phyloP scores from a whole-genome alignment of 2,797 vertebrate genomes.

The Paedocypris micromegethes region DNA sequence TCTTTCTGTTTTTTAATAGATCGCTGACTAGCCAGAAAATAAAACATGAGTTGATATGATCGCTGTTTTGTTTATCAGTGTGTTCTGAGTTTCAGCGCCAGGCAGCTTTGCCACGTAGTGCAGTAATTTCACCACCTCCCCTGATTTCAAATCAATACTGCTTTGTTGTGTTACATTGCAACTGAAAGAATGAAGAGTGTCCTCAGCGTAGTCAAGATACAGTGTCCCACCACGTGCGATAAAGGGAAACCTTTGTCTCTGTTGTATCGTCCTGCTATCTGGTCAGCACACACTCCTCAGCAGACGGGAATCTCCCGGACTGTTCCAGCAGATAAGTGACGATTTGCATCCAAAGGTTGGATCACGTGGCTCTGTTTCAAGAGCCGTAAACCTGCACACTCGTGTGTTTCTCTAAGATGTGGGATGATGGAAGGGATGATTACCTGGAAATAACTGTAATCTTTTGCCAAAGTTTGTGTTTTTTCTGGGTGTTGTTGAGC shows the following conservation, averaged over 20 bases:
- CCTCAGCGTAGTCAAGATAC: slow-evolving; percentile 3
- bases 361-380: slow-evolving; percentile 1
- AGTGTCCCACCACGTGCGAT: slow-evolving; percentile 5
- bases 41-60: too few species aligned
- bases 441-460: slow-evolving; percentile 50
- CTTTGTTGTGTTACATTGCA: too few species aligned
- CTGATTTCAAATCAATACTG: too few species aligned
- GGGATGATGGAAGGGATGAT: slow-evolving; percentile 39
- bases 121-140: too few species aligned
- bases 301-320: slow-evolving; percentile 3
- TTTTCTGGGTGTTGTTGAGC: slow-evolving; percentile 42
- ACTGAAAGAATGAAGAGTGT: too few species aligned
- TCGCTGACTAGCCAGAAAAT: too few species aligned
- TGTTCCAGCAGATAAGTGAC: slow-evolving; percentile 17
- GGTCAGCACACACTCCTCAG: background rate
- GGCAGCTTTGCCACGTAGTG: too few species aligned
- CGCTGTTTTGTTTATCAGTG: too few species aligned
- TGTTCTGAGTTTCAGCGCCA: too few species aligned
- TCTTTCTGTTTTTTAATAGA: too few species aligned
- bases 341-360: slow-evolving; percentile 12
- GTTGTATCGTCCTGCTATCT: slow-evolving; percentile 12
- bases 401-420: slow-evolving; percentile 35
- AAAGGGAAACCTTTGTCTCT: slow-evolving; percentile 15
- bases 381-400: slow-evolving; percentile 24
- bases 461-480: slow-evolving; percentile 40